A percentile compares a stretch with the other conserved stretches of the same genome.
Conservation (phyloP, 2,113 vertebrate species). For the Cynopterus brachyotis region DNA sequence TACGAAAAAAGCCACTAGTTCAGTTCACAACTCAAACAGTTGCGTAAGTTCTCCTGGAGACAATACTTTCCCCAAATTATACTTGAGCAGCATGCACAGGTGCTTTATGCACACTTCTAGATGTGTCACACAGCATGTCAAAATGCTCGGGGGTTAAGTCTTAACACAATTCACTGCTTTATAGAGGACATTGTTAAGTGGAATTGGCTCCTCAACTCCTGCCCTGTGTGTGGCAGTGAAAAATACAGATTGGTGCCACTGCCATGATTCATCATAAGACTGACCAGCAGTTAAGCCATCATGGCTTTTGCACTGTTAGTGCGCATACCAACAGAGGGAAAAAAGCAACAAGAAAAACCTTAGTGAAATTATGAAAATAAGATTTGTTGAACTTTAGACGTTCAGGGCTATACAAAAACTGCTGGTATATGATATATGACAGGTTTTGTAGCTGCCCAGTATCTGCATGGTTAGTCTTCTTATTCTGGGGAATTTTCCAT, state of each 20-base stretch:
- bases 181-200: neutral
- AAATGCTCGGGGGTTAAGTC: neutral
- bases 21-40: neutral
- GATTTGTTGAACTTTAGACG: neutral
- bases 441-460: too few relatives aligned
- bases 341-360: neutral
- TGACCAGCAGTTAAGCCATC: neutral
- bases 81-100: neutral
- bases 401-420: neutral
- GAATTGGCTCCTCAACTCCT: neutral
- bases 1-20: neutral
- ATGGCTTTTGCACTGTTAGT: neutral
- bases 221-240: neutral
- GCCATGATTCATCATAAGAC: neutral
- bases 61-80: neutral
- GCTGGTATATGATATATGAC: neutral
- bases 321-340: neutral
- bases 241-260: neutral
- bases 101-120: neutral
- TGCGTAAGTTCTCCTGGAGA: neutral
- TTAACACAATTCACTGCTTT: neutral
- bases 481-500: neutral
- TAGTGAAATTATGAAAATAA: neutral
- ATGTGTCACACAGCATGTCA: neutral
- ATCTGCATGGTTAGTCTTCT: neutral